Percentiles rank a stretch among this genome's conserved stretches.
phyloP scores from a whole-genome alignment of 2,888 invertebrate species.

The Caenorhabditis macrosperma region DNA sequence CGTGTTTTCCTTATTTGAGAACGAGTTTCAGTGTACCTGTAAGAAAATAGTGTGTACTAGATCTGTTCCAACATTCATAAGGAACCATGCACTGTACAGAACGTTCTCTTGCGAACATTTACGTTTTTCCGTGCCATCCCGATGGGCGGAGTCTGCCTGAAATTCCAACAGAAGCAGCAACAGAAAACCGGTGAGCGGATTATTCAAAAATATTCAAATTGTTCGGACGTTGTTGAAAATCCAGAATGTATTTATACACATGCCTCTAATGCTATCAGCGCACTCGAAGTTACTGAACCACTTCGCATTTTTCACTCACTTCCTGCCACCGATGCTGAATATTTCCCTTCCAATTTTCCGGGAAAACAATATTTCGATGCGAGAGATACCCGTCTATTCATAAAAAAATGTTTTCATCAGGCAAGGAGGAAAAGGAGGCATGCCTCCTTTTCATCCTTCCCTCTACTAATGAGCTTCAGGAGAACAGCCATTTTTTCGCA shows the following conservation, averaged over 20 bases:
- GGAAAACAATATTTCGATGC: background rate
- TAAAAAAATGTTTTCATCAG: conserved; percentile 35
- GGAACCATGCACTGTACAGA: conserved; percentile 2
- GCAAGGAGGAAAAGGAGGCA: too few relatives aligned
- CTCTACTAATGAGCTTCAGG: background rate
- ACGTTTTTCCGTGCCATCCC: background rate
- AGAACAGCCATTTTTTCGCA: background rate
- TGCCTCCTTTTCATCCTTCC: conserved; percentile 11
- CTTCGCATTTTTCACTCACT: background rate
- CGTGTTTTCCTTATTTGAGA: background rate
- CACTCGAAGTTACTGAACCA: conserved; percentile 23
- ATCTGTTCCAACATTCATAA: conserved; percentile 2
- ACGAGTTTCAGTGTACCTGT: background rate
- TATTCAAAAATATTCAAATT: conserved; percentile 53
- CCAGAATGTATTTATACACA: conserved; percentile 46
- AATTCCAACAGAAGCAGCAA: conserved; percentile 18
- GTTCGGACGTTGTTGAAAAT: background rate
- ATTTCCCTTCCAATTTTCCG: background rate
- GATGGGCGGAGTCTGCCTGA: conserved; percentile 22
- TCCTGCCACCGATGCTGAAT: too few relatives aligned
- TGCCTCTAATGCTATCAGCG: conserved; percentile 31
- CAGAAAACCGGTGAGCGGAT: conserved; percentile 41
- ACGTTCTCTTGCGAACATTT: background rate
- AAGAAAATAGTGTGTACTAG: background rate
- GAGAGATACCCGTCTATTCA: conserved; percentile 16